These are phyloP conservation scores for Serilophus lunatus DNA, from an alignment of 2,113 vertebrate species.

Conservation along the genomic window DNA sequence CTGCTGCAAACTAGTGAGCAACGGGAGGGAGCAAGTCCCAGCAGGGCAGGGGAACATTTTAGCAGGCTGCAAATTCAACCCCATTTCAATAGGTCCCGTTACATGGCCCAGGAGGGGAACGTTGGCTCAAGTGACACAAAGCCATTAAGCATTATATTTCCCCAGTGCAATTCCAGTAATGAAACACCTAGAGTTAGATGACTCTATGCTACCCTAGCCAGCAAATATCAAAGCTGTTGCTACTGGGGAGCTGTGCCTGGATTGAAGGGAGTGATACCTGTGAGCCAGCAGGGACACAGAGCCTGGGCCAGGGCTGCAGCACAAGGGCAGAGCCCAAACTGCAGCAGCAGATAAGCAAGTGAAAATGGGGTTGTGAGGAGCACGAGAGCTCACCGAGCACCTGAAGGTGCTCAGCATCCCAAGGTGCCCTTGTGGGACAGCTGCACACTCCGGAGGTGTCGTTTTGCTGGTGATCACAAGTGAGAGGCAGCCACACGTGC, in stretches of 20 bases:
- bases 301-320: neutral
- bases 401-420: neutral
- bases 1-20: neutral
- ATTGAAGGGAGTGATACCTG: fast-evolving
- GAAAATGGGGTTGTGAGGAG: neutral
- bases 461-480: neutral
- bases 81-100: neutral
- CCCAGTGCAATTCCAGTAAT: constrained; percentile 16
- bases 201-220: neutral
- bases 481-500: fast-evolving
- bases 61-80: neutral
- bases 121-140: neutral
- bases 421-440: neutral
- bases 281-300: neutral
- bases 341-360: neutral
- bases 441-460: fast-evolving
- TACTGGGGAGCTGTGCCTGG: neutral
- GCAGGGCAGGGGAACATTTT: neutral
- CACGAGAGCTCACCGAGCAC: fast-evolving
- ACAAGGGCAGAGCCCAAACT: neutral
- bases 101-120: neutral
- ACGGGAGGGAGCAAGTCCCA: neutral
- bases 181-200: constrained; percentile 28
- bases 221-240: neutral
- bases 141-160: constrained; percentile 17